Base-by-base conservation (phyloP, 2,797 vertebrate species). In the Neostethus bicornis region DNA sequence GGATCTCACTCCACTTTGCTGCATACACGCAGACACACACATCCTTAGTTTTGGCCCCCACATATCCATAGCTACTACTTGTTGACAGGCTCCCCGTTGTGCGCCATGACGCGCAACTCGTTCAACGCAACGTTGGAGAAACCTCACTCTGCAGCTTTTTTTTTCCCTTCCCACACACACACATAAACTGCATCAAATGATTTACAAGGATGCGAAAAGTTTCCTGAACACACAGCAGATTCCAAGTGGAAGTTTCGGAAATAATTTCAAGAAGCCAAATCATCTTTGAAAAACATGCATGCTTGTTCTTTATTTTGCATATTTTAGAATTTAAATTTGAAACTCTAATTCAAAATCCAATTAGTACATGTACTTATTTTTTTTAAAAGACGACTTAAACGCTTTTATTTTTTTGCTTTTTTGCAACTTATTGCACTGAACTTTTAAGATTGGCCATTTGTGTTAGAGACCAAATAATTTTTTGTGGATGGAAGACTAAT, bases 51-150 rank as follows among this genome's bases (percentile, higher is more conserved):
- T 31, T 45, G 58, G 55, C 14, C 39, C 47, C 47, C 54, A 65
- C 59, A 69, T 17, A 61, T 61, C 48, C 61, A 17, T 59, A 54
- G 56, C 69, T 12, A 41, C 17, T 64, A 78, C 61, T 79, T 74
- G 75, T 72, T 77, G 74, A 80, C 80, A 85, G 66, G 46, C 43
- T 57, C 59, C 21, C 43, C 71, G 49, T 35, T 46, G 70, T 75
- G 73, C 62, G 66, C 61, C 51, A 52, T 37, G 70, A 78, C 75
- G 70, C 73, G 56, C 61, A 8, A 58, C 61, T 42, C 34, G 45
- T 42, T 50, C 31, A 16, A 48, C 28, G 20, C 39, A 35, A 45
- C 46, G 37, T 51, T 51, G 50, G 67, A 39, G 56, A 32, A n/a
- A 31, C 59, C 54, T 68, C 51, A 51, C 19, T 41, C 48, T 35